Evolutionary conservation across 2,797 vertebrate species (phyloP).

Genomic region (Mustela erminea): DNA sequence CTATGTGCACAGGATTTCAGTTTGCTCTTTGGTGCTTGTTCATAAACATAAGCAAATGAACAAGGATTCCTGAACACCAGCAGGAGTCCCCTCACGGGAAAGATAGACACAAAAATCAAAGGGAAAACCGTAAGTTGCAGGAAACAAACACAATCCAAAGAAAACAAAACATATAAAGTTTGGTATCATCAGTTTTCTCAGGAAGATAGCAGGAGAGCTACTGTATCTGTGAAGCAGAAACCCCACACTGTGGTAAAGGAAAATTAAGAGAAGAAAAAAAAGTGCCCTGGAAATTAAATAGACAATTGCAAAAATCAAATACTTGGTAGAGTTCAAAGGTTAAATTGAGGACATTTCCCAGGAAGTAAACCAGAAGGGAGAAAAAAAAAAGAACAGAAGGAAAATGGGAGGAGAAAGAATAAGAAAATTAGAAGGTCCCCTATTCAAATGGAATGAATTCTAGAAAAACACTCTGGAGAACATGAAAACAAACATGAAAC

Average conservation of each 20-base stretch:
- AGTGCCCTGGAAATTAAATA: slow-evolving; percentile 23
- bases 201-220: neutral
- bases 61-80: neutral
- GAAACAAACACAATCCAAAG: neutral
- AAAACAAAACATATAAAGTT: neutral
- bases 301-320: neutral
- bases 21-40: neutral
- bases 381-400: neutral
- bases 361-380: neutral
- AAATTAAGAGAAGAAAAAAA: slow-evolving; percentile 20
- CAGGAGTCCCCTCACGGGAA: neutral
- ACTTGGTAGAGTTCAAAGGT: neutral
- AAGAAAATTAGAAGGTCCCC: neutral
- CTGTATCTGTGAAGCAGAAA: neutral
- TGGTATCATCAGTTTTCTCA: neutral
- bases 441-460: slow-evolving; percentile 4
- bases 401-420: neutral
- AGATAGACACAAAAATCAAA: neutral
- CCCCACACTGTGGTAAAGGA: neutral
- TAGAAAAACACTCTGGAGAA: neutral
- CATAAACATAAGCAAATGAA: neutral
- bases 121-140: neutral
- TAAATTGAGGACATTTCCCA: neutral
- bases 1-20: neutral
- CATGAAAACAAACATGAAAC: neutral